These are phyloP conservation scores for Gymnogyps californianus DNA, from an alignment of 2,113 vertebrate species.

Conservation along the genomic window DNA sequence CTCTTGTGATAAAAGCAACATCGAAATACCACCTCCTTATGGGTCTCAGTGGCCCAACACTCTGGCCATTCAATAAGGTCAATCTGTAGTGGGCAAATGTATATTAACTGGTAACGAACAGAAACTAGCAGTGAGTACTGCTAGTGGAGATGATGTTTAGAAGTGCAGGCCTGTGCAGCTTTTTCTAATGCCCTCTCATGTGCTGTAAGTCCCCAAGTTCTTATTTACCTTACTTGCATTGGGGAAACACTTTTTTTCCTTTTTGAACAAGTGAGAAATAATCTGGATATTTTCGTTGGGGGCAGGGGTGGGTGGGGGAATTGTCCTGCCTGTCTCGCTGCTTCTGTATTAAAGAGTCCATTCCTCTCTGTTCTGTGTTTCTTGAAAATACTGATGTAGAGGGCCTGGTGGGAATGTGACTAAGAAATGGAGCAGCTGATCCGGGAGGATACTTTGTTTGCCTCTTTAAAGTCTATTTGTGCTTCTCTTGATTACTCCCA, in stretches of 20 bases:
- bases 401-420: background rate
- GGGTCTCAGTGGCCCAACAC: background rate
- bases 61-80: background rate
- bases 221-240: background rate
- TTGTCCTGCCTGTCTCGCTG: background rate
- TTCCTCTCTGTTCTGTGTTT: background rate
- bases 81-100: background rate
- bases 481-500: background rate
- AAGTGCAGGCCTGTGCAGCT: background rate
- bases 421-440: background rate
- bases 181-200: background rate
- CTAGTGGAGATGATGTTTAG: background rate
- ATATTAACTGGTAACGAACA: background rate
- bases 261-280: background rate
- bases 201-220: background rate
- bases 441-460: background rate
- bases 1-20: background rate
- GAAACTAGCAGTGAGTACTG: background rate
- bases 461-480: background rate
- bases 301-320: accelerated
- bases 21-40: background rate
- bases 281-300: background rate
- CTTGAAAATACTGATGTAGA: background rate
- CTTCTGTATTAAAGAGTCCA: background rate
- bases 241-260: background rate